Evolutionary conservation across 2,113 vertebrate species (phyloP).

Genomic region (Odocoileus virginianus): DNA sequence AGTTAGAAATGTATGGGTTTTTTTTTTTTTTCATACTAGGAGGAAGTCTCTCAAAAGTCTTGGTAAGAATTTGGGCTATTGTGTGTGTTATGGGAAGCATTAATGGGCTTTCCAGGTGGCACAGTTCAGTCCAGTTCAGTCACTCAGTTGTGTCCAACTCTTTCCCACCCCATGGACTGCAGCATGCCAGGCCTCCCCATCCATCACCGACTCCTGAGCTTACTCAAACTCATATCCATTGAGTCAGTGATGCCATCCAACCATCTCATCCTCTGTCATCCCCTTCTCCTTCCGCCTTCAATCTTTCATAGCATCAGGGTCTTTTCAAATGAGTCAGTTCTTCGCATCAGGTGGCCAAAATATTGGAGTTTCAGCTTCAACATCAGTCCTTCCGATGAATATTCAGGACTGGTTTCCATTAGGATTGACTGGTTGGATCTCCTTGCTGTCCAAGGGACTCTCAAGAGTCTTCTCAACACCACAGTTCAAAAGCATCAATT

Average conservation of each 20-base stretch:
- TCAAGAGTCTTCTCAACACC: background rate
- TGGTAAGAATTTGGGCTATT: background rate
- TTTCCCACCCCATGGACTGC: background rate
- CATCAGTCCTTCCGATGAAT: background rate
- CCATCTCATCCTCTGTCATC: background rate
- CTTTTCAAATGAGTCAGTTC: background rate
- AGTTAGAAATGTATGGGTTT: background rate
- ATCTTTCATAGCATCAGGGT: background rate
- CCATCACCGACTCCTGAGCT: background rate
- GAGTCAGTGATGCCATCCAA: background rate
- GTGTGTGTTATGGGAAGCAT: background rate
- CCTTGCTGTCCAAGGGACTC: background rate
- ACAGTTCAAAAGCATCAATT: background rate
- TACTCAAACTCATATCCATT: background rate
- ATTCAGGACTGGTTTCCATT: background rate
- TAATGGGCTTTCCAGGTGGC: background rate
- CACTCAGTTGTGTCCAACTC: background rate
- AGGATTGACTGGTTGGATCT: background rate
- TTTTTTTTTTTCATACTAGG: background rate
- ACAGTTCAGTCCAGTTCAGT: background rate
- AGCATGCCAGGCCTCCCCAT: background rate
- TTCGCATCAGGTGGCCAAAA: background rate
- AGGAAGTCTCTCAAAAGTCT: background rate
- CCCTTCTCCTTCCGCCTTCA: background rate
- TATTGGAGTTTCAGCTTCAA: background rate